A percentile compares a stretch with the other conserved stretches of the same genome.
phyloP scores from a whole-genome alignment of 2,113 vertebrate genomes.

The Artemisiospiza belli region DNA sequence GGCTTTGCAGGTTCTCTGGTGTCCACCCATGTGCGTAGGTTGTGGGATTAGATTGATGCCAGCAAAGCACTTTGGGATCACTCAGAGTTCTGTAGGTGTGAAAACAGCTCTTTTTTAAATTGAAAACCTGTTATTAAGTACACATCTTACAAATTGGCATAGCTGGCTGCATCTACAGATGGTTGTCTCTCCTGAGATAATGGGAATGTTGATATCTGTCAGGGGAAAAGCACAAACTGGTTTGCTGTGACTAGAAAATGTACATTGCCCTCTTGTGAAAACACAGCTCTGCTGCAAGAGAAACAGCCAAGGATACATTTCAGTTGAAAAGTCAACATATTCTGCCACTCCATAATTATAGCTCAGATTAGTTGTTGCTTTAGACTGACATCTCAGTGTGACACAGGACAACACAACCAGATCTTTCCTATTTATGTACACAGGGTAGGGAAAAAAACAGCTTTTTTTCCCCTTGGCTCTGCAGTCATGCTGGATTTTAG shows the following conservation, averaged over 20 bases:
- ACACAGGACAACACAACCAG: background rate
- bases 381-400: background rate
- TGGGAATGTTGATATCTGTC: background rate
- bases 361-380: background rate
- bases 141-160: background rate
- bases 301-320: background rate
- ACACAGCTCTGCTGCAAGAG: background rate
- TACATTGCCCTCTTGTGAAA: conserved; percentile 18
- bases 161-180: background rate
- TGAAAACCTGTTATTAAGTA: conserved; percentile 28
- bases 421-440: background rate
- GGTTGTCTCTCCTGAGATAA: background rate
- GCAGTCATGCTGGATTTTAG: background rate
- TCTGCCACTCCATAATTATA: background rate
- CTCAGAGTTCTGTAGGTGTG: conserved; percentile 14
- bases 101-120: background rate
- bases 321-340: background rate
- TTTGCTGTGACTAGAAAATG: background rate
- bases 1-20: background rate
- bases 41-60: background rate
- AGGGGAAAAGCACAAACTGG: background rate
- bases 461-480: background rate
- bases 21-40: background rate
- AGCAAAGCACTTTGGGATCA: conserved; percentile 10
- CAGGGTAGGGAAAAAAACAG: background rate